phyloP scores from a whole-genome alignment of 2,888 invertebrate genomes.

The Eledone cirrhosa region DNA sequence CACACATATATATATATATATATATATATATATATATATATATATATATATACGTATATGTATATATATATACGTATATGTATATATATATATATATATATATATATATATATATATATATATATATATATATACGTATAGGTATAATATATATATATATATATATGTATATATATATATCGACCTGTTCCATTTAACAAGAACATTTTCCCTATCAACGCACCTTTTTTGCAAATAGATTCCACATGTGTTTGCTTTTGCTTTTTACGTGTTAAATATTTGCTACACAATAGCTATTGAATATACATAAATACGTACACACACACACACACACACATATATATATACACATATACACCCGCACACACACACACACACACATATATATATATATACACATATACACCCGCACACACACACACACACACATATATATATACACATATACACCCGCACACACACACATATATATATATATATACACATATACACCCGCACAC shows the following conservation, averaged over 20 bases:
- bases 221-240: too few relatives aligned
- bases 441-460: background rate
- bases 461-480: background rate
- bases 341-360: background rate
- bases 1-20: background rate
- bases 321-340: background rate
- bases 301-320: background rate
- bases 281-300: too few relatives aligned
- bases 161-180: background rate
- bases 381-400: background rate
- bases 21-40: slow-evolving; percentile 6
- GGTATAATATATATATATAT: background rate
- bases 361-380: background rate
- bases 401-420: background rate
- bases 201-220: too few relatives aligned
- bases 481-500: background rate
- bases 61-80: background rate
- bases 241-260: too few relatives aligned
- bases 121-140: background rate
- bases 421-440: background rate
- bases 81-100: background rate
- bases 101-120: background rate
- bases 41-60: background rate
- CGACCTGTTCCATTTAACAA: too few relatives aligned
- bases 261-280: too few relatives aligned